Base-by-base conservation (phyloP, 2,797 vertebrate genomes). In the Pseudochirops cupreus region DNA sequence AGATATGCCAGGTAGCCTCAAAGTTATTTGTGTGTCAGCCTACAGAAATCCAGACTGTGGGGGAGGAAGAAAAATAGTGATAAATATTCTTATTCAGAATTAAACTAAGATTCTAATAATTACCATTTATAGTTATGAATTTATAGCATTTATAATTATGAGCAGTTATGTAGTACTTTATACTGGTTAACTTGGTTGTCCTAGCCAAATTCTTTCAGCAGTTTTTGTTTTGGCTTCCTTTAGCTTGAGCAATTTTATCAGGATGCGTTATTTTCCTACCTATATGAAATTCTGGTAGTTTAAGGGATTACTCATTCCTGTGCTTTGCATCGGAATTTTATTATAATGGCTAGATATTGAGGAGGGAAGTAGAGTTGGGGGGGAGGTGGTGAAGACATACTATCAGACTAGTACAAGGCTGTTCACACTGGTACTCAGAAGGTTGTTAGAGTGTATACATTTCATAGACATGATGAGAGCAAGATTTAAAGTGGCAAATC, bases 11-110 rank as follows among this genome's bases (percentile, higher is more conserved):
- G 94, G 96, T 97, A 97, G 58, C 82, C 94, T 95, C 94, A 97
- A 97, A 95, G 94, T 97, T 96, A 92, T 97, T 98, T 98, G 53
- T 13, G 0, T 93, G 93, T 96, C 97, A 97, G 74, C 91, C 62
- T 96, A 93, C 92, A 97, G 94, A 97, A 97, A 97, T 96, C 91
- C 33, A 96, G 97, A 93, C 12, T 89, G 57, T 89, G 91, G 94
- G 91, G 91, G 96, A 55, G 90, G 91, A 93, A 94, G 67, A 96
- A 95, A 29, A 26, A 24, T 97, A 91, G 93, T 91, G 29, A 21
- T 91, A 74, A 74, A 74, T 39, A 97, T 56, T 97, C 56, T 94
- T n/a, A 92, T 31, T 90, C 67, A 62, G 53, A 95, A 87, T 29
- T 29, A 94, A 58, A 62, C 95, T 55, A 95, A 95, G 29, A 90